Conservation (phyloP, 2,888 invertebrate species). For the Serripes groenlandicus region DNA sequence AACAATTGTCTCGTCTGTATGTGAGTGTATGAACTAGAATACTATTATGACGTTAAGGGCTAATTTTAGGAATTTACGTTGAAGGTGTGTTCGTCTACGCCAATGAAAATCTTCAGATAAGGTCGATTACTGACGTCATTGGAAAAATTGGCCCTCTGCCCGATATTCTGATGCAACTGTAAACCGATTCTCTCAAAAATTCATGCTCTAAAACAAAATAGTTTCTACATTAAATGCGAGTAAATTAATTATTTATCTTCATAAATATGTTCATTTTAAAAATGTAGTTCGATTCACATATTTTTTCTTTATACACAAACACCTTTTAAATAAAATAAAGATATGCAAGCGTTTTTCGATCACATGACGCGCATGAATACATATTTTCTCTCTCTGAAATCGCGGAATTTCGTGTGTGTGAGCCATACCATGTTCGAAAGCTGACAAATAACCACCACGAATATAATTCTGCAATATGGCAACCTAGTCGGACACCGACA, state of each 20-base stretch:
- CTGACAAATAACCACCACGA: constrained; percentile 29
- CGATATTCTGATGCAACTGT: constrained; percentile 19
- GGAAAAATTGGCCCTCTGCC: neutral
- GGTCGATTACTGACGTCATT: constrained; percentile 5
- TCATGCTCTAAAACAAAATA: constrained; percentile 19
- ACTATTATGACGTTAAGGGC: constrained; percentile 3
- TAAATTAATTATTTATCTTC: too few relatives aligned
- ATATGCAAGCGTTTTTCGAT: too few relatives aligned
- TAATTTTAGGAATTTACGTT: constrained; percentile 21
- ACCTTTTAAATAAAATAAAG: too few relatives aligned
- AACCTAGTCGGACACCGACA: constrained; percentile 50
- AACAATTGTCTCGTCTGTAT: neutral
- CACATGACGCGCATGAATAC: neutral
- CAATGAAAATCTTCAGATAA: constrained; percentile 29
- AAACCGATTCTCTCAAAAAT: neutral
- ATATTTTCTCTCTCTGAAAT: neutral
- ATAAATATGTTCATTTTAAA: too few relatives aligned
- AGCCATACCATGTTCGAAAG: constrained; percentile 50
- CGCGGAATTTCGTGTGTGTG: constrained; percentile 20
- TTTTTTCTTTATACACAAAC: too few relatives aligned
- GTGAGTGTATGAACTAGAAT: neutral
- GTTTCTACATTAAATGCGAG: too few relatives aligned
- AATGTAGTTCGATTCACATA: too few relatives aligned
- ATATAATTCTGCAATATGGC: constrained; percentile 48
- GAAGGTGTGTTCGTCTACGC: constrained; percentile 46